Evolutionary conservation across 2,797 vertebrate genomes (phyloP), one percentile per base, ranked within the genome.

Genomic region (Siniperca undulata): DNA sequence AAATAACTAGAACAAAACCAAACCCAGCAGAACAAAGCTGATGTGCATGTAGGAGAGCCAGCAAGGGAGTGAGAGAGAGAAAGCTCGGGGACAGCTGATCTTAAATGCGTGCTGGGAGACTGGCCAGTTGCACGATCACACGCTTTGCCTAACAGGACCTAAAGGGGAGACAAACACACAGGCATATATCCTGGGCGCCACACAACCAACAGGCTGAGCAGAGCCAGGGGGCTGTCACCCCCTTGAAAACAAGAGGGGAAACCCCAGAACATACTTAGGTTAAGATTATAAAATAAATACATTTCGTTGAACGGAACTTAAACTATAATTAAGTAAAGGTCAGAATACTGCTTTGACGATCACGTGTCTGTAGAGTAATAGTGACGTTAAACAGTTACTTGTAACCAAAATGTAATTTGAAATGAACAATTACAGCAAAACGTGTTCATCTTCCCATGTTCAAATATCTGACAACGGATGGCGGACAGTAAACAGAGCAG

Each of bases 101-200:
- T 70, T 38, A 48, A 71, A 40, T 48, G 40, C 77, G 59, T 67
- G n/a, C 70, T 72, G 59, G 38, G 59, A 68, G 44, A 30, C 60
- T 65, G 44, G 40, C n/a, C 36, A 65, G 34, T 38, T 52, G 53
- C 53, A 70, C 14, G n/a, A 8, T 60, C 19, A 34, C 56, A 60
- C 8, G 8, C 13, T 46, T 38, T 12, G 0, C 16, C 14, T 73
- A 40, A 14, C 71, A 27, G 34, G 46, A 52, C 3, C 44, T 61
- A 13, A 42, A 70, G 22, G n/a, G 5, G 16, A 70, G n/a, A 56
- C 36, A 65, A 46, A 78, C n/a, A 53, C 38, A 10, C 27, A 56
- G 24, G 52, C 11, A 13, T 13, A 53, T 19, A 8, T 17, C 46
- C 30, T 42, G 36, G 6, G 40, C 1, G 8, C 3, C 11, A 34